These are phyloP conservation scores for Podabrus alpinus DNA, from an alignment of 2,888 invertebrate species.

Conservation along the genomic window DNA sequence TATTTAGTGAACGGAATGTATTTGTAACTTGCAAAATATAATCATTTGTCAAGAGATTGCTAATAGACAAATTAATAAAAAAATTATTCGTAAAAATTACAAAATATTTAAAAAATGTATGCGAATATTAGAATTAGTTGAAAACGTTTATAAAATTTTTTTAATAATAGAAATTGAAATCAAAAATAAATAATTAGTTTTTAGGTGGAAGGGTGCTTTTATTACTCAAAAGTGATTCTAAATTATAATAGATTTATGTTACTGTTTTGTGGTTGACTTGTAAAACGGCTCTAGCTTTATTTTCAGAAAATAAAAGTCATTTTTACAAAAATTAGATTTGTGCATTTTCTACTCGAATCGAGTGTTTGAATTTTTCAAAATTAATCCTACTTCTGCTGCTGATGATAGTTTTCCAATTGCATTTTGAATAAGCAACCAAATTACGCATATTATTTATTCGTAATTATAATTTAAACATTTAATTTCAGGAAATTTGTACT, in stretches of 20 bases:
- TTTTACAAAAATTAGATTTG: neutral
- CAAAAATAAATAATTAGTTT: neutral
- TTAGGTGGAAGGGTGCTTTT: neutral
- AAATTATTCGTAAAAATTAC: neutral
- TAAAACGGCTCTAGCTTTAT: neutral
- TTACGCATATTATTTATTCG: neutral
- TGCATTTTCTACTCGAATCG: neutral
- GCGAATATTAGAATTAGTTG: neutral
- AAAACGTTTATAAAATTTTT: neutral
- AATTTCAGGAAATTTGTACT: neutral
- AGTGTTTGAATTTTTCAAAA: neutral
- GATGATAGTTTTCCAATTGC: no score
- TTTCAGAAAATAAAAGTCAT: neutral
- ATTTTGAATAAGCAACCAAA: neutral
- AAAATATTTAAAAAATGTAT: neutral
- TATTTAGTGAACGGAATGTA: conserved; percentile 98
- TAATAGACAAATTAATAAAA: neutral
- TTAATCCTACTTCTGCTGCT: neutral
- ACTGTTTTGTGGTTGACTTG: neutral
- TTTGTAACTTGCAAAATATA: conserved; percentile 62
- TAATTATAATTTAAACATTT: neutral
- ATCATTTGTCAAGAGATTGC: neutral
- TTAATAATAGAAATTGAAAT: neutral
- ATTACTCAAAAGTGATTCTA: neutral
- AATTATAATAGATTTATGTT: neutral